Base-by-base conservation (phyloP, 2,113 vertebrate genomes). In the Scomber japonicus region DNA sequence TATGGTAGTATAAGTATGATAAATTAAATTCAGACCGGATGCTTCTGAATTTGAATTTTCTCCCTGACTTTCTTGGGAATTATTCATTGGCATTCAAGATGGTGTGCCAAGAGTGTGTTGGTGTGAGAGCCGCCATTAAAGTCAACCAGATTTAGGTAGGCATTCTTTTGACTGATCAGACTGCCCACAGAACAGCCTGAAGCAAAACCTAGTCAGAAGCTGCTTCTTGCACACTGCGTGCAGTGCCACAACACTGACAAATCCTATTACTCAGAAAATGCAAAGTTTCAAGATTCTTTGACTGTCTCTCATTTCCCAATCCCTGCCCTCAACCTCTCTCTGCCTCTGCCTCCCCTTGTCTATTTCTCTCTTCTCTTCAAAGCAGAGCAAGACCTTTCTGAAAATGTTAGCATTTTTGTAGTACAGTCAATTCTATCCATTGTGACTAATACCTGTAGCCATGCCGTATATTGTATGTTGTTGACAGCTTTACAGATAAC, bases 171-270 rank as follows among this genome's bases (percentile, higher is more conserved):
- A 71, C 66, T 88, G 62, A 85, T 84, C 76, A 60, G 57, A 73
- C 74, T 12, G 13, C 84, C 89, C 75, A 75, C 87, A 71, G 61
- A 85, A 78, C 48, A 16, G 93, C 92, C 89, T 81, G 62, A 65
- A 92, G 91, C 86, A 78, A 84, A 76, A 84, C 24, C 57, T 48
- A 81, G 76, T 88, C 80, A 75, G 80, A 56, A 48, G 48, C 60
- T 50, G 66, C 77, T 51, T 78, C 48, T 78, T 75, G 24, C 69
- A 79, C 55, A 53, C 59, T 45, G 57, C 12, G 10, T 16, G 4
- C 54, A 11, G 71, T 82, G 81, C 88, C 90, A 82, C 73, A 16
- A 75, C 64, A 67, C 85, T 61, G 87, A 87, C 82, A 88, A 60
- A 84, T 79, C 59, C 65, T 48, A 78, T 84, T 84, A 85, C 71